Base-by-base conservation (phyloP, 2,888 invertebrate genomes). In the Odontomyia ornata region DNA sequence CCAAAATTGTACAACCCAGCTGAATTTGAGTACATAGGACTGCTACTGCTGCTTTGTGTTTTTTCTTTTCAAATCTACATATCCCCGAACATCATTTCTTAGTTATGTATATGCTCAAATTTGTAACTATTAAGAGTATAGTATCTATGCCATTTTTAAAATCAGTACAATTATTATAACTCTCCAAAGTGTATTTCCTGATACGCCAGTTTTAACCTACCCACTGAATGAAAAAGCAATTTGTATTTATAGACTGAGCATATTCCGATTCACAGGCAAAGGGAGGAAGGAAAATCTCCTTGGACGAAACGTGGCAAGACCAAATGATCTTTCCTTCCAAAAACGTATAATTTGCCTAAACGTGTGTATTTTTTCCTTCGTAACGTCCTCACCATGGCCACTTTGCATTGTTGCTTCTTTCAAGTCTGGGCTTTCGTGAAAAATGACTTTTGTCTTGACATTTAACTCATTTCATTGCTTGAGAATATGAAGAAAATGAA, bases 321-420 rank as follows among this genome's bases (percentile, higher is more conserved):
- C 11, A 43, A 43, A 30, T 57, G 60, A 73, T 73, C 73, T 76
- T 56, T 76, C 52, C 30, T 76, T 79, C 73, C 76, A 77, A 81
- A 82, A 83, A 83, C 83, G 82, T 82, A 84, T 86, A 85, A 86
- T 86, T 86, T 85, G 83, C 84, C 84, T 85, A 85, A 85, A 85
- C 85, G 84, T 81, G 81, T 82, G 83, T 85, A 84, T 85, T 86
- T 86, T n/a, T 85, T 84, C 83, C 80, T 81, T 81, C 81, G 81
- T 80, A 81, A 80, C 81, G 5, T 67, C 81, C 80, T 80, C 81
- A 80, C 81, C 80, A 80, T 82, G 80, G 79, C 82, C 82, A 82
- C 81, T 82, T 81, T 80, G 62, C 78, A 80, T 79, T 79, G 78
- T 81, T 80, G 83, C 77, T 78, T 80, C 80, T 78, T 18, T 28